Evolutionary conservation across 2,888 invertebrate genomes (phyloP).

Genomic region (Callosobruchus maculatus): DNA sequence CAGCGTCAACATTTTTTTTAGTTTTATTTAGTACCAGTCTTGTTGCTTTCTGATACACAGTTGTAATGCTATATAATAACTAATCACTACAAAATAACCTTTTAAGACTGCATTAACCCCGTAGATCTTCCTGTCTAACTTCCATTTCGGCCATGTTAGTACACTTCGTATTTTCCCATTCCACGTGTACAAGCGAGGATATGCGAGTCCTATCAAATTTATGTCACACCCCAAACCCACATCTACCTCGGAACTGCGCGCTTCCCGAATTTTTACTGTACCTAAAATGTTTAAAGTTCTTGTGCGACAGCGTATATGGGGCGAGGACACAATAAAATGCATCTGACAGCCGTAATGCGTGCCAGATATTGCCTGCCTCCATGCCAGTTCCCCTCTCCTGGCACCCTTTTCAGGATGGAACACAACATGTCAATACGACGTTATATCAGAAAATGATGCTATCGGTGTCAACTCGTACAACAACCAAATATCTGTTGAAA

Average conservation of each 20-base stretch:
- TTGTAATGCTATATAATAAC: no score
- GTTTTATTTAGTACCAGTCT: no score
- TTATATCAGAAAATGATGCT: no score
- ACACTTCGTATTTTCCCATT: neutral
- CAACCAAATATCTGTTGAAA: no score
- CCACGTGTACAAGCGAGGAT: neutral
- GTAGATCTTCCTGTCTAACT: neutral
- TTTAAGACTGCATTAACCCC: no score
- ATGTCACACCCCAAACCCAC: neutral
- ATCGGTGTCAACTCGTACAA: no score
- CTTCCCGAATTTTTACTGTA: neutral
- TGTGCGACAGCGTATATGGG: neutral
- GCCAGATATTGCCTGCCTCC: neutral
- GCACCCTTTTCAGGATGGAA: no score
- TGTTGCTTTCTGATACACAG: no score
- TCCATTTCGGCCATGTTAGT: neutral
- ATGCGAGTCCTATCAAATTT: neutral
- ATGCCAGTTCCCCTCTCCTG: no score
- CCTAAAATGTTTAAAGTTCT: neutral
- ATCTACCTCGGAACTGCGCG: neutral
- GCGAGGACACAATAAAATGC: neutral
- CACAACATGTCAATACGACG: no score
- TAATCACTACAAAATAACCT: no score
- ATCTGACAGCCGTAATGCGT: neutral
- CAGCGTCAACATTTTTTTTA: no score